Evolutionary conservation across 2,113 vertebrate species (phyloP).

Genomic region (Chiloscyllium plagiosum): DNA sequence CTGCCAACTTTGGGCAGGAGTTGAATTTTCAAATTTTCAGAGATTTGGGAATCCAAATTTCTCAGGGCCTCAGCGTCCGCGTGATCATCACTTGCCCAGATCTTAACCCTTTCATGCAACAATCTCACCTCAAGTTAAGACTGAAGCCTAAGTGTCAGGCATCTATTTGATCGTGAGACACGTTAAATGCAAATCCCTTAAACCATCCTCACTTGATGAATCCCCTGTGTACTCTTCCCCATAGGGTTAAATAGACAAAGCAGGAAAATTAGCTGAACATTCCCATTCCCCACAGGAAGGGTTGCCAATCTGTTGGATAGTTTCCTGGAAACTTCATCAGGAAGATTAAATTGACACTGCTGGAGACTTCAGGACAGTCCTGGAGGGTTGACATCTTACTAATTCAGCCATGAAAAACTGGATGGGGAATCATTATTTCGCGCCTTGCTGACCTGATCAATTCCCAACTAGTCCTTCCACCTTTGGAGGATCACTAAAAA

Average conservation of each 20-base stretch:
- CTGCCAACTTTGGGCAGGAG: neutral
- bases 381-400: neutral
- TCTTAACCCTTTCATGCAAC: too few relatives aligned
- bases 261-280: neutral
- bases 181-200: neutral
- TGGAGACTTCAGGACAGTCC: neutral
- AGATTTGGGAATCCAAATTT: too few relatives aligned
- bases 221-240: neutral
- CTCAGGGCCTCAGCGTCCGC: neutral
- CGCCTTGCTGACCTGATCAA: neutral
- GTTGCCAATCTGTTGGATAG: neutral
- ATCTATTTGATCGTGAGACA: neutral
- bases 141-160: neutral
- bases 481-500: neutral
- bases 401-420: neutral
- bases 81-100: neutral
- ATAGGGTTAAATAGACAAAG: neutral
- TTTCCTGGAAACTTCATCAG: neutral
- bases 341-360: neutral
- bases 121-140: neutral
- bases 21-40: neutral
- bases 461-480: neutral
- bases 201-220: neutral
- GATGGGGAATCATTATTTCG: neutral
- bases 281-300: neutral